Evolutionary conservation across 2,113 vertebrate species (phyloP), one percentile per base, ranked within the genome.

Genomic region (Cardinalis cardinalis): DNA sequence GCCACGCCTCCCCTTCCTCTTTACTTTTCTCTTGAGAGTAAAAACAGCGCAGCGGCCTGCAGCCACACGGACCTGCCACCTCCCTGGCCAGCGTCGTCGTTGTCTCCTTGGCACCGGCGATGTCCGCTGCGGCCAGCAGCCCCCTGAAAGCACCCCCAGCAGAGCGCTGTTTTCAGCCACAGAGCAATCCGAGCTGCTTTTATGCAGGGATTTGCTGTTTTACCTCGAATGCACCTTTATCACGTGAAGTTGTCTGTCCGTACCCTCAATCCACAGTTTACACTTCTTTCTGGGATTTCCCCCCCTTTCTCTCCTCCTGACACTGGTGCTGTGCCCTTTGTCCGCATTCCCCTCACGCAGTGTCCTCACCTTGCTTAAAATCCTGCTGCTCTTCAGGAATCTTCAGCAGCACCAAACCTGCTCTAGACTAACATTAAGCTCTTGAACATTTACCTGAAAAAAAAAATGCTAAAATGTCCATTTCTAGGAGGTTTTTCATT

Each of bases 171-270:
- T 32, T 34, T 26, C 41, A 17, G 29, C 46, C 58, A 3, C 32
- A 7, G 29, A 48, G 14, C 66, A 19, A 12, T 7, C 51, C 3
- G 4, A 24, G 28, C 4, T 8, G 18, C 31, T 59, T n/a, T 29
- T 28, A 19, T 3, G 25, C 24, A 5, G 32, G 18, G 10, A 6
- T 28, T 53, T 20, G 12, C 17, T 7, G 14, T 46, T 79, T 53
- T 73, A 29, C 25, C 65, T 52, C 32, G 55, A 41, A 38, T 21
- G 28, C 60, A 10, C 6, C 20, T 58, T 58, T 21, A 32, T 14
- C 16, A 3, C 3, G 2, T 6, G 3, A 29, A 65, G 34, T 26
- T 53, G 4, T 23, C 36, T 0, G 0, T 31, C 16, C 14, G 0
- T 38, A 43, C 26, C 14, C 28, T 65, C 59, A 25, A 18, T 23